phyloP scores from a whole-genome alignment of 2,888 invertebrate species.

The Brassicogethes aeneus region DNA sequence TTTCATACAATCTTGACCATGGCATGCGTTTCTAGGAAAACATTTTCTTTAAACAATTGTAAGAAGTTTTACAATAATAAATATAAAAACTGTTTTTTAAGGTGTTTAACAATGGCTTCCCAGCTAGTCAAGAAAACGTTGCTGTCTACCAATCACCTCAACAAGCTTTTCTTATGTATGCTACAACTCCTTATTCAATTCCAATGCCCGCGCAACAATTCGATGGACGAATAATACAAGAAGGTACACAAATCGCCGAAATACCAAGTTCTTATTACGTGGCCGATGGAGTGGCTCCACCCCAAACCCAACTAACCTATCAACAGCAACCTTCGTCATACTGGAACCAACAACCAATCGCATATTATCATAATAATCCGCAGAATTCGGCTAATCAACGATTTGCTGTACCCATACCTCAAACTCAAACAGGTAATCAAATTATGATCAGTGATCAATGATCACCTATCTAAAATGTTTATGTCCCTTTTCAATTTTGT shows the following conservation, averaged over 20 bases:
- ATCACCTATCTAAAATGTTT: too few species aligned
- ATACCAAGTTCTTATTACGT: constrained; percentile 29
- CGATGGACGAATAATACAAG: constrained; percentile 35
- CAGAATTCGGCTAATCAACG: constrained; percentile 16
- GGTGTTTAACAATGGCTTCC: neutral
- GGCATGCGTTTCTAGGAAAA: too few species aligned
- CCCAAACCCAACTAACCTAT: constrained; percentile 7
- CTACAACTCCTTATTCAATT: constrained; percentile 25
- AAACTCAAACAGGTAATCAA: constrained; percentile 15
- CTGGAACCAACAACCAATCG: constrained; percentile 32
- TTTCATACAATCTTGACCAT: too few species aligned
- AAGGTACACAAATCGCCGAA: constrained; percentile 25
- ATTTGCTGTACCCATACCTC: constrained; percentile 19
- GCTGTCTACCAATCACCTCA: constrained; percentile 19
- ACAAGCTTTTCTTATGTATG: constrained; percentile 34
- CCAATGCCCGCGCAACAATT: constrained; percentile 27
- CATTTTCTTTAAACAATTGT: too few species aligned
- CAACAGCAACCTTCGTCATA: constrained; percentile 16
- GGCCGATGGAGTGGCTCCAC: constrained; percentile 14
- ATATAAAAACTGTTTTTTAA: too few species aligned
- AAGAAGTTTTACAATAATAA: too few species aligned
- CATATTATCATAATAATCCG: constrained; percentile 28
- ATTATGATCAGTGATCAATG: too few species aligned
- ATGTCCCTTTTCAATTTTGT: too few species aligned
- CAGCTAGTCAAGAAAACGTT: constrained; percentile 11